These are phyloP conservation scores for Trogon melanurus DNA, from an alignment of 2,113 vertebrate genomes.

Conservation along the genomic window DNA sequence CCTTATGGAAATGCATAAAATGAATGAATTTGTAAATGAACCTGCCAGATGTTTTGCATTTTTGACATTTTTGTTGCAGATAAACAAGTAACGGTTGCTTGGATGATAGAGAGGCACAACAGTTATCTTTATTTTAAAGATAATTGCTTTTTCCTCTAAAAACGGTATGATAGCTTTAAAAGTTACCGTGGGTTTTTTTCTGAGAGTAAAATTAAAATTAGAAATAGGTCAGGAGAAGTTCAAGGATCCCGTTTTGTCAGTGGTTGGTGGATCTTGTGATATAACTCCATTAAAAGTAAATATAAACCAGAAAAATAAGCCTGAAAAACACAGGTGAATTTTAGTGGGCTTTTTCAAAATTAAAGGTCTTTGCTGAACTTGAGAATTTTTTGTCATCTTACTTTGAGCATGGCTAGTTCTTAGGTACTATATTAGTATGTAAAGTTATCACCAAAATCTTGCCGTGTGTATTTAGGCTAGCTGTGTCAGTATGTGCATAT, in stretches of 20 bases:
- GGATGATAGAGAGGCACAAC: not conserved
- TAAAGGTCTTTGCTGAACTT: not conserved
- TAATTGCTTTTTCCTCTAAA: not conserved
- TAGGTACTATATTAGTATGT: not conserved
- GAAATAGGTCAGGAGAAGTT: not conserved
- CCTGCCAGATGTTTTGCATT: not conserved
- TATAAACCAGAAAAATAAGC: not conserved
- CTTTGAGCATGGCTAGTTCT: not conserved
- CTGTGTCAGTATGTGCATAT: not conserved
- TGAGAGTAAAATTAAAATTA: not conserved
- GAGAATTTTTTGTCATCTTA: not conserved
- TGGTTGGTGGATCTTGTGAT: not conserved
- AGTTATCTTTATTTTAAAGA: not conserved
- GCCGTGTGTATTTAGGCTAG: not conserved
- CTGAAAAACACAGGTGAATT: not conserved
- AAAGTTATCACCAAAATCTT: not conserved
- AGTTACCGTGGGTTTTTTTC: not conserved
- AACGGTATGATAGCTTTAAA: not conserved
- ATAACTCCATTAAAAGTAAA: not conserved
- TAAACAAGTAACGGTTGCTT: not conserved
- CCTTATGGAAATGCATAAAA: not conserved
- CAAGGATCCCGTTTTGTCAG: not conserved
- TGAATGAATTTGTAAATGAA: not conserved
- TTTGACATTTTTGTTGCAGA: not conserved
- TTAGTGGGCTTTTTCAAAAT: not conserved